These are phyloP conservation scores for Ochotona curzoniae DNA, from an alignment of 2,113 vertebrate genomes.

Conservation along the genomic window DNA sequence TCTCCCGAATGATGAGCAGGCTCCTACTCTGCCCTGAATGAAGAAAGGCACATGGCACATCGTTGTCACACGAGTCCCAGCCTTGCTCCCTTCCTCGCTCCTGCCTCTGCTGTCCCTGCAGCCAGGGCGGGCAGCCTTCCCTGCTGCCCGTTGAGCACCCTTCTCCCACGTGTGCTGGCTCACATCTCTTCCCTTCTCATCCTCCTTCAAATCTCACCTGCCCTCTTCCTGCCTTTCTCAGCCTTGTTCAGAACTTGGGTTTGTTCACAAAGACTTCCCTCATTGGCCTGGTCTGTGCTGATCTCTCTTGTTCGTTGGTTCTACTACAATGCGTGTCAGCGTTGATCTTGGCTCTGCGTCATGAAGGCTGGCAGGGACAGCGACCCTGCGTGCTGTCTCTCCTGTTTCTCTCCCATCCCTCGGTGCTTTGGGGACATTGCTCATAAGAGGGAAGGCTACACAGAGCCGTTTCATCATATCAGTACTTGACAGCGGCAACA, in stretches of 20 bases:
- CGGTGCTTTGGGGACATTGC: neutral
- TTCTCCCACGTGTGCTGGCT: no score
- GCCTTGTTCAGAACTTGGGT: neutral
- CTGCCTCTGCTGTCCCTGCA: neutral
- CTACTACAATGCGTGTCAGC: neutral
- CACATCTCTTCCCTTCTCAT: no score
- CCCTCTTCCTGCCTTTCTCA: accelerated
- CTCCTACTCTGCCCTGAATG: neutral
- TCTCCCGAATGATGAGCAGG: neutral
- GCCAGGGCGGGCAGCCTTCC: neutral
- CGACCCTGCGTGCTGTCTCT: neutral
- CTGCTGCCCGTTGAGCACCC: accelerated
- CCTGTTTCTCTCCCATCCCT: neutral
- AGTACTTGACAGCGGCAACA: neutral
- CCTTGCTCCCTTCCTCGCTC: no score
- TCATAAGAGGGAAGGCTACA: no score
- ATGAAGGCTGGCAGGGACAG: neutral
- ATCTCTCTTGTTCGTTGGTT: neutral
- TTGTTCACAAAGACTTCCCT: neutral
- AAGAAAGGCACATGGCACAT: neutral
- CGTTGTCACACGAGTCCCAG: no score
- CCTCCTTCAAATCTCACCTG: no score
- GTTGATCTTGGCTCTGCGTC: neutral
- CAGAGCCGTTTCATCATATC: neutral
- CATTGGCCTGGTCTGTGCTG: neutral